Evolutionary conservation across 2,797 vertebrate genomes (phyloP), one percentile per base, ranked within the genome.

Genomic region (Sternarchorhynchus goeldii): DNA sequence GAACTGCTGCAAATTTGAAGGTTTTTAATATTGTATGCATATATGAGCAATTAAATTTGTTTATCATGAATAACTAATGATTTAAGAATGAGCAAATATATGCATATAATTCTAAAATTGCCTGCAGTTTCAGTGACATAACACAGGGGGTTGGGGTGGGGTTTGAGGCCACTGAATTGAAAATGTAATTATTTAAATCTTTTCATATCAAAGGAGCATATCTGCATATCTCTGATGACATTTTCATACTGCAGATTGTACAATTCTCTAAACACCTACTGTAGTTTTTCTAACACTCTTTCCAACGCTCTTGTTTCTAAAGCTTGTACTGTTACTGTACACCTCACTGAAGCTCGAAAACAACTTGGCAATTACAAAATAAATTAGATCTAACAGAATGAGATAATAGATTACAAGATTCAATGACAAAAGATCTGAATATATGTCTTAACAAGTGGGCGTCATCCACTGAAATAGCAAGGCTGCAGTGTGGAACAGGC

Each of bases 331-430:
- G 41, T 31, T 65, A 65, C 60, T 31, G 8, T 34, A 45, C 4
- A 4, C 57, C 32, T 70, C 66, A 69, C 1, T 69, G 65, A 69
- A 53, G 67, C 67, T 58, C 45, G 18, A 53, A n/a, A 69, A 55
- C 66, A 69, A 69, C 66, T 53, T 45, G 17, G 20, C 31, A 59
- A 76, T 69, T 56, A 76, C 16, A 32, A 77, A 50, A 66, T 21
- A 67, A 76, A 69, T 69, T 58, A 39, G 45, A 29, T 69, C 45
- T 39, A 68, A 31, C 59, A 25, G n/a, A 70, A 62, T 63, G 0
- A 70, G 68, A 63, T 29, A 32, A 50, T 31, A 17, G 18, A 69
- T 56, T 55, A 55, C 66, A 56, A 5, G 31, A 63, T 62, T 53
- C 31, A 63, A 36, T 36, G 45, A 39, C 56, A 63, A 66, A 67